Conservation (phyloP, 37 sponge, comb jelly and placozoan species). For the Aphrocallistes beatrix region DNA sequence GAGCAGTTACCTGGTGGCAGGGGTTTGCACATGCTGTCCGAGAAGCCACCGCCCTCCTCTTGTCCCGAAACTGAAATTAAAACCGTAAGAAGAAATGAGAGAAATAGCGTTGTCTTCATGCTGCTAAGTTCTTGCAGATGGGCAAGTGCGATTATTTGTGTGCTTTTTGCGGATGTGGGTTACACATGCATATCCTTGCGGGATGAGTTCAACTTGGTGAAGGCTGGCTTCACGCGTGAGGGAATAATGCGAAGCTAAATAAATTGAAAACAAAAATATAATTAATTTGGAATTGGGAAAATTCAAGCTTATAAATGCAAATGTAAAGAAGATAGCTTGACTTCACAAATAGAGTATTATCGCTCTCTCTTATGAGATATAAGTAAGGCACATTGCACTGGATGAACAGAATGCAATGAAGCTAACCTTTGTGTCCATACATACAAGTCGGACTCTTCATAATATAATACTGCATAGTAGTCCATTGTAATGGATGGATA, state of each 20-base stretch:
- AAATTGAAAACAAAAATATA: too few relatives aligned
- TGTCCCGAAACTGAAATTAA: not conserved
- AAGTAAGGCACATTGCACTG: not conserved
- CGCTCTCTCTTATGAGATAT: not conserved
- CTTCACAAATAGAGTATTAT: not conserved
- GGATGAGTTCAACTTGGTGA: too few relatives aligned
- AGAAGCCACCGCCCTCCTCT: not conserved
- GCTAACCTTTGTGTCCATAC: not conserved
- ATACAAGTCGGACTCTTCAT: slow-evolving; percentile 15
- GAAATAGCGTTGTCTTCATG: not conserved
- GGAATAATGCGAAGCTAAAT: too few relatives aligned
- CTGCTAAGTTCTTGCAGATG: not conserved
- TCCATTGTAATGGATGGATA: not conserved
- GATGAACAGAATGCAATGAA: not conserved
- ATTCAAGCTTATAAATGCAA: too few relatives aligned
- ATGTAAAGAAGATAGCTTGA: too few relatives aligned
- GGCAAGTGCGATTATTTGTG: too few relatives aligned
- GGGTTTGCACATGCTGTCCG: not conserved
- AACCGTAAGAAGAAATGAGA: not conserved
- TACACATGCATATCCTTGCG: too few relatives aligned
- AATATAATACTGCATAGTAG: slow-evolving; percentile 16
- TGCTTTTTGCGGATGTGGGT: too few relatives aligned
- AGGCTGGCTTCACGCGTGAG: too few relatives aligned
- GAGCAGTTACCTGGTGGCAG: slow-evolving; percentile 2
- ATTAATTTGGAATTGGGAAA: too few relatives aligned